Evolutionary conservation across 2,888 invertebrate species (phyloP).

Genomic region (Orthosia incerta): DNA sequence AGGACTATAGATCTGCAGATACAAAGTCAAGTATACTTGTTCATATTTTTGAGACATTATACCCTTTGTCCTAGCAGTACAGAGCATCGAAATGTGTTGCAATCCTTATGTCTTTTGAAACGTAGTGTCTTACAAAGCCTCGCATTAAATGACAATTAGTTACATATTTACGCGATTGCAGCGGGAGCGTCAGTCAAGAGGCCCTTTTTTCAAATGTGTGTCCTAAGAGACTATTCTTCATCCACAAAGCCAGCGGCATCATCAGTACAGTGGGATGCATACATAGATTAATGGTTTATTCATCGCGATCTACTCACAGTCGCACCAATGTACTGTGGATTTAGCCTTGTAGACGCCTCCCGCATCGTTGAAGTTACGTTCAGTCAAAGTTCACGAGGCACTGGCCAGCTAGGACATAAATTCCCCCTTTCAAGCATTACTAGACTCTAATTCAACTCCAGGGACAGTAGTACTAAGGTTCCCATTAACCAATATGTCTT

Average conservation of each 20-base stretch:
- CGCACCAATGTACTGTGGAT: neutral
- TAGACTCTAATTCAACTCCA: slow-evolving; percentile 95
- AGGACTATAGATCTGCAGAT: slow-evolving; percentile 2
- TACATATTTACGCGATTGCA: neutral
- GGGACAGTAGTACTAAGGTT: slow-evolving; percentile 95
- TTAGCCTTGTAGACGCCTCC: neutral
- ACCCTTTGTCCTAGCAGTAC: slow-evolving; percentile 18
- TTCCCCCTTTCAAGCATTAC: slow-evolving; percentile 92
- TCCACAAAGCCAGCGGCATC: neutral
- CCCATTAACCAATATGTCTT: slow-evolving; percentile 93
- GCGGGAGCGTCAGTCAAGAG: neutral
- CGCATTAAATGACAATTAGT: neutral
- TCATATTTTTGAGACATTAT: slow-evolving; percentile 9
- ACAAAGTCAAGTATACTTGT: neutral
- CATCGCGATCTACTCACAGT: neutral
- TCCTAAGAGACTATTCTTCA: neutral
- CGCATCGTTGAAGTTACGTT: neutral
- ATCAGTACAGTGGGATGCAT: too few relatives aligned
- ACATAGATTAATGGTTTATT: too few relatives aligned
- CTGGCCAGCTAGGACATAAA: slow-evolving; percentile 25
- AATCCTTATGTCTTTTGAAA: neutral
- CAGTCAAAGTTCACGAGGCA: neutral
- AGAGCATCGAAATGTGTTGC: neutral
- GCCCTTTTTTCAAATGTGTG: too few relatives aligned
- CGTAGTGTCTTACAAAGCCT: neutral